Evolutionary conservation across 2,888 invertebrate genomes (phyloP).

Genomic region (Xanthorhoe designata): DNA sequence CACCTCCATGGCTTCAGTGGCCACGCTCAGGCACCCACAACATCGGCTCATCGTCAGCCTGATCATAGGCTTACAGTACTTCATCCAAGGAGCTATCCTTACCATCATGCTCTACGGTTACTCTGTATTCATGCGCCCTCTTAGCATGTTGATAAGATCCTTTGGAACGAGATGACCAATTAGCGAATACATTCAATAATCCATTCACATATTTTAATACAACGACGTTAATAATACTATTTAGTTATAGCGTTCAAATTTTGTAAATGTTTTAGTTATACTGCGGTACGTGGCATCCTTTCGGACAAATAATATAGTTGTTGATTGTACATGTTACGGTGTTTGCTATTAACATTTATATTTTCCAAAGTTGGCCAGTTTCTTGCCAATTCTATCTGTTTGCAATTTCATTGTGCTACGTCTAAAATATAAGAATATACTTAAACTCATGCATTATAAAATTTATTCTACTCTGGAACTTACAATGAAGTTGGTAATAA

Average conservation of each 20-base stretch:
- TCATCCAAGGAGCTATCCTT: slow-evolving; percentile 52
- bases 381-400: background rate
- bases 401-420: background rate
- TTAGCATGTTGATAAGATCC: slow-evolving; percentile 26
- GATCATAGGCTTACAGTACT: slow-evolving; percentile 52
- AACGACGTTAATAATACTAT: slow-evolving; percentile 40
- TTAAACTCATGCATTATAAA: background rate
- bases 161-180: slow-evolving; percentile 70
- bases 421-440: background rate
- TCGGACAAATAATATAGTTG: slow-evolving; percentile 37
- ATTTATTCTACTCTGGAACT: slow-evolving; percentile 28
- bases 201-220: slow-evolving; percentile 36
- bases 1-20: slow-evolving; percentile 60
- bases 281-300: slow-evolving; percentile 35
- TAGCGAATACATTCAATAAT: slow-evolving; percentile 33
- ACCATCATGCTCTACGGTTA: slow-evolving; percentile 46
- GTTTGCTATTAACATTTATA: slow-evolving; percentile 5
- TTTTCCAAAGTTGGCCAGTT: background rate
- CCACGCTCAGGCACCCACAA: slow-evolving; percentile 53
- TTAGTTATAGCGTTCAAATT: slow-evolving; percentile 22
- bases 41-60: slow-evolving; percentile 51
- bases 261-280: slow-evolving; percentile 23
- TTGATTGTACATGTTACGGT: slow-evolving; percentile 17
- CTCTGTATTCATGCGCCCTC: slow-evolving; percentile 25
- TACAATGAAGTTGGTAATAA: slow-evolving; percentile 15